Evolutionary conservation across 2,113 vertebrate species (phyloP).

Genomic region (Taurulus bubalis): DNA sequence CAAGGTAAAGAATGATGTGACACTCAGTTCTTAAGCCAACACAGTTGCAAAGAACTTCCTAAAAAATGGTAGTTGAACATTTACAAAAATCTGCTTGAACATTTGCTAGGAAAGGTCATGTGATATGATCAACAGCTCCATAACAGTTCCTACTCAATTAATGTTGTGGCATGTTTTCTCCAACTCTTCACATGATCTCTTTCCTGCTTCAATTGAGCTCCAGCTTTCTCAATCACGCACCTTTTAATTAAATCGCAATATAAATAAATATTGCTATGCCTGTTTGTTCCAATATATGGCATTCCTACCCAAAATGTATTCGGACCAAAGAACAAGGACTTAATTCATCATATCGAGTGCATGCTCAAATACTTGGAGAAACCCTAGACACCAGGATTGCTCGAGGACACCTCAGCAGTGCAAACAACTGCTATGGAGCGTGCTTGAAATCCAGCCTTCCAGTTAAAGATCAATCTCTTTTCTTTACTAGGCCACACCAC

Average conservation of each 20-base stretch:
- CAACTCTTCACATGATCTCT: background rate
- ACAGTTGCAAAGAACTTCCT: background rate
- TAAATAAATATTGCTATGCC: no score
- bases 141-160: no score
- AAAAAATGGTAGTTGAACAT: background rate
- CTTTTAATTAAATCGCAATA: no score
- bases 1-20: background rate
- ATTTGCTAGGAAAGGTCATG: background rate
- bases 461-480: constrained; percentile 27
- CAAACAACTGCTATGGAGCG: background rate
- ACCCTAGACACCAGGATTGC: background rate
- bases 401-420: background rate
- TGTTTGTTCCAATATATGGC: no score
- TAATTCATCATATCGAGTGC: background rate
- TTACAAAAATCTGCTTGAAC: background rate
- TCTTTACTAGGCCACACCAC: background rate
- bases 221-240: background rate
- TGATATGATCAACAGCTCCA: background rate
- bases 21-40: background rate
- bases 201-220: background rate
- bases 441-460: constrained; percentile 13
- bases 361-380: constrained; percentile 3
- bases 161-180: background rate
- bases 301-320: background rate
- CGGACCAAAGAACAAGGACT: background rate